Conservation (phyloP, 2,113 vertebrate species). For the Lynx canadensis region DNA sequence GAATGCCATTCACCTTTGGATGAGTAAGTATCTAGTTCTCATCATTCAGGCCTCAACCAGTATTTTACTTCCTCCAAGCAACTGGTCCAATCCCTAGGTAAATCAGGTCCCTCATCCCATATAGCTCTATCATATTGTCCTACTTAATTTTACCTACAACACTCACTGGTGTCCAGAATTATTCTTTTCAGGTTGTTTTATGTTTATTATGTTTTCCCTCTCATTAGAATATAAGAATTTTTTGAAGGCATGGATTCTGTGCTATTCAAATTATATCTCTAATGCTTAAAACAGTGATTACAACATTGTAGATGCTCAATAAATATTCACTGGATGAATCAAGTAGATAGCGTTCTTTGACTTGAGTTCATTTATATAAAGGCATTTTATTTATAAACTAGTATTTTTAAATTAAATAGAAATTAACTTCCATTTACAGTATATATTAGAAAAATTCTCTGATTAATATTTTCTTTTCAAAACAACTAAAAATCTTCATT, state of each 20-base stretch:
- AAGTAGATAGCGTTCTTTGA: not conserved
- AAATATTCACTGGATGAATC: not conserved
- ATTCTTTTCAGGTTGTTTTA: not conserved
- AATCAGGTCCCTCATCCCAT: not conserved
- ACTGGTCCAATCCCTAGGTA: not conserved
- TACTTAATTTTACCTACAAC: not conserved
- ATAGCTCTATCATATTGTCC: not conserved
- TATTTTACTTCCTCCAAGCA: not conserved
- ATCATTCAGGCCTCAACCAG: not conserved
- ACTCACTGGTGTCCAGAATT: not conserved
- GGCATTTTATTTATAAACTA: not conserved
- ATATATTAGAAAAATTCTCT: not conserved
- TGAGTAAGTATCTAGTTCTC: not conserved
- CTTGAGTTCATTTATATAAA: not conserved
- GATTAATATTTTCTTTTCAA: not conserved
- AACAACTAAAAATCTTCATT: not conserved
- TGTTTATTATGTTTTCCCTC: not conserved
- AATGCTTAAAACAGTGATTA: not conserved
- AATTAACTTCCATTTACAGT: not conserved
- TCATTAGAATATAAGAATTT: not conserved
- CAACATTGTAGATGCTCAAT: not conserved
- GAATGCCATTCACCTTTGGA: not conserved
- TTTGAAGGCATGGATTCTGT: not conserved
- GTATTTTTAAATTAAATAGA: not conserved
- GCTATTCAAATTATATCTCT: not conserved